Evolutionary conservation across 2,888 invertebrate species (phyloP).

Genomic region (Ceraclea dissimilis): DNA sequence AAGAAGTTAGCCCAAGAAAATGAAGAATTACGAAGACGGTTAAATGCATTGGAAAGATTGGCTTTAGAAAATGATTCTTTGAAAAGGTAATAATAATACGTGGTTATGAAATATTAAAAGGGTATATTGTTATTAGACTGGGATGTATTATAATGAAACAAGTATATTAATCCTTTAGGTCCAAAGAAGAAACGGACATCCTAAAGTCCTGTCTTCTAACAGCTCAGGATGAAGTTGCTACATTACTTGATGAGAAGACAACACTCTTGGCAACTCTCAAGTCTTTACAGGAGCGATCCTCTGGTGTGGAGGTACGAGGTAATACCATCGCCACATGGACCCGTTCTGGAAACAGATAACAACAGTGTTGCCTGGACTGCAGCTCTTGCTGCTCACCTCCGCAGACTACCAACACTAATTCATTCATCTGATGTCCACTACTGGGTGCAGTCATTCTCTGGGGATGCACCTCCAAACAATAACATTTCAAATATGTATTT

Average conservation of each 20-base stretch:
- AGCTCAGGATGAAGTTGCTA: constrained; percentile 68
- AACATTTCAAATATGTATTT: too few species aligned
- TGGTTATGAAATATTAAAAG: not conserved
- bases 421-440: constrained; percentile 8
- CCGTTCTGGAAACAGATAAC: constrained; percentile 47
- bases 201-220: constrained; percentile 53
- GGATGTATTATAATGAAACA: too few species aligned
- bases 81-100: constrained; percentile 18
- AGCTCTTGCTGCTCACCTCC: constrained; percentile 43
- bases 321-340: constrained; percentile 26
- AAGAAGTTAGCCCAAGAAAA: constrained; percentile 41
- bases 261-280: constrained; percentile 63
- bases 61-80: constrained; percentile 43
- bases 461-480: constrained; percentile 38
- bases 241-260: constrained; percentile 65
- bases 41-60: constrained; percentile 44
- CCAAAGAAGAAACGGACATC: constrained; percentile 38
- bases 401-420: constrained; percentile 30
- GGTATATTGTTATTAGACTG: not conserved
- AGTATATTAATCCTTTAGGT: constrained; percentile 18
- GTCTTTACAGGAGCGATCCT: constrained; percentile 51
- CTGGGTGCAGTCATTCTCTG: constrained; percentile 53
- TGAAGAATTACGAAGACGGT: constrained; percentile 43
- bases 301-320: constrained; percentile 29
- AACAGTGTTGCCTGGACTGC: constrained; percentile 51